Evolutionary conservation across 2,888 invertebrate species (phyloP), one percentile per base, ranked within the genome.

Genomic region (Hyposoter dolosus): DNA sequence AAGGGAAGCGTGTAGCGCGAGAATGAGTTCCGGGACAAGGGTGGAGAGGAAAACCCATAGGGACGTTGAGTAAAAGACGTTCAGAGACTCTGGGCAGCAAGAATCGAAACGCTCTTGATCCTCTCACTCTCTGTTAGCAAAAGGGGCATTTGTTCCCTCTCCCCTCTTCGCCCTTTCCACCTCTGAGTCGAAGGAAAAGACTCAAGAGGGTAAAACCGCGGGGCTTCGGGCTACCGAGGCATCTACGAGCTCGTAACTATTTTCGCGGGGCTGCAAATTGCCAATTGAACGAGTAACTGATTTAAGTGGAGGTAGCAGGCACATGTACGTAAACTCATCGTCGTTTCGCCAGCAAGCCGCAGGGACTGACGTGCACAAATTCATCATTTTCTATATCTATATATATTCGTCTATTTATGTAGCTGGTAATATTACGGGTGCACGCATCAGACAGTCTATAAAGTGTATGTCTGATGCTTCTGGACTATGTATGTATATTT

Each of bases 231-330:
- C 75, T 75, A 76, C 79, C 74, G 69, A 84, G 84, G 75, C 82
- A 79, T 74, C 71, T 66, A 68, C 74, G 19, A 32, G 72, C 72
- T 85, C 82, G 80, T 69, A 89, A 88, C 91, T 89, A 91, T 91
- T 92, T 92, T 92, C 90, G 87, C 89, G 88, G 88, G 91, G 90
- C 87, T 90, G 90, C 90, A 92, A 92, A 92, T 92, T 92, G 92
- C 89, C 92, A 92, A 92, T 92, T 91, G 92, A 79, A 83, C 72
- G 74, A 81, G 85, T 88, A 88, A 92, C 91, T 90, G 90, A 91
- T 91, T 92, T 92, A 92, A 87, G 84, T 85, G 60, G 69, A 84
- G 83, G 78, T 84, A 78, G 63, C 72, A 65, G 15, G 15, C 68
- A 56, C 60, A 68, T 65, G 60, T 45, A 77, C 63, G 63, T 66